These are phyloP conservation scores for Archilochus colubris DNA, from an alignment of 2,113 vertebrate genomes.

Conservation along the genomic window DNA sequence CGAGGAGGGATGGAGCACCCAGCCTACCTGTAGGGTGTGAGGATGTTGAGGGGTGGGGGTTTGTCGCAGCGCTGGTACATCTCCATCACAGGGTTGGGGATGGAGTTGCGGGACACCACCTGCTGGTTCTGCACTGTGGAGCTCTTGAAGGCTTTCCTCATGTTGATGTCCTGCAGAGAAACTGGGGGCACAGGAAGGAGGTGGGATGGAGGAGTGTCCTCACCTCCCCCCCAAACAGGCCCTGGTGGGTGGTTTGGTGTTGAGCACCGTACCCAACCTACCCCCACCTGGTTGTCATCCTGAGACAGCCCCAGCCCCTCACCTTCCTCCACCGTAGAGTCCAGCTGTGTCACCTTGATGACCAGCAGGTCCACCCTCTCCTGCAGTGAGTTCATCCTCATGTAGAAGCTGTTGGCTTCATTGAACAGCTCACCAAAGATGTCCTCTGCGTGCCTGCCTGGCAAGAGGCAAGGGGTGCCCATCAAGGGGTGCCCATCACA, in stretches of 20 bases:
- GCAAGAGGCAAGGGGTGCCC: fast-evolving
- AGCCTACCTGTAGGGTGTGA: slow-evolving; percentile 86
- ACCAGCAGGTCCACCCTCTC: slow-evolving; percentile 92
- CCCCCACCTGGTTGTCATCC: fast-evolving
- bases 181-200: slow-evolving; percentile 72
- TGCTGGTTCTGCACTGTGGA: slow-evolving; percentile 94
- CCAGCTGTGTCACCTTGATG: slow-evolving; percentile 92
- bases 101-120: slow-evolving; percentile 90
- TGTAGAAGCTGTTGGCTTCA: slow-evolving; percentile 92
- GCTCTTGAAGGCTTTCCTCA: slow-evolving; percentile 94
- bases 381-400: slow-evolving; percentile 92
- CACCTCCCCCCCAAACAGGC: fast-evolving
- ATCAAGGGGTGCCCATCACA: not conserved
- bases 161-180: slow-evolving; percentile 93
- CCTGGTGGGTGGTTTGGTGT: fast-evolving
- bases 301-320: not conserved
- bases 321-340: slow-evolving; percentile 95
- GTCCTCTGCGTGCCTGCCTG: slow-evolving; percentile 90
- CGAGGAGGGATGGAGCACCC: not conserved
- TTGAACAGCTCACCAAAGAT: slow-evolving; percentile 94
- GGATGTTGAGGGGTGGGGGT: slow-evolving; percentile 91
- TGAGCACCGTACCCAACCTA: fast-evolving
- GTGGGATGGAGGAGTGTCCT: not conserved
- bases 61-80: slow-evolving; percentile 93
- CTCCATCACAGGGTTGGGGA: slow-evolving; percentile 92